Evolutionary conservation across 2,113 vertebrate species (phyloP), one percentile per base, ranked within the genome.

Genomic region (Oceanodroma tethys): DNA sequence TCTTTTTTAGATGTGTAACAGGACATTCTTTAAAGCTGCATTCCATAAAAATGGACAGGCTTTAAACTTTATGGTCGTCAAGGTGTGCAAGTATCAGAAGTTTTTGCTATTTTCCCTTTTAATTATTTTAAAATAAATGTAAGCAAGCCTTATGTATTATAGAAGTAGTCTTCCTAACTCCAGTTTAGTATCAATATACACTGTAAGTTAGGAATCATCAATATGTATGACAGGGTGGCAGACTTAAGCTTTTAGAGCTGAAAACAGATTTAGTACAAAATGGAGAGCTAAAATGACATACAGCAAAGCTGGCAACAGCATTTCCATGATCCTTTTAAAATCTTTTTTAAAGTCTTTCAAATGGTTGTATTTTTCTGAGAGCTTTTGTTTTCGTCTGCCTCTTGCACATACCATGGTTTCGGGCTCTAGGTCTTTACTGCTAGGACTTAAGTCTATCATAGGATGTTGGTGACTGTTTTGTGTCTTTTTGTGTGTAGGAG

Each of bases 351-450:
- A n/a, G 29, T 36, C 34, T 93, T 79, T 55, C 16, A 38, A 56
- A 72, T n/a, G 9, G 4, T 84, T 66, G 6, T 45, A 3, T 81
- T 63, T 90, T 76, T 63, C 17, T 81, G 59, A 47, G 30, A 27
- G 25, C 17, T 86, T 25, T 55, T 53, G 8, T 55, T 84, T 84
- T 48, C 38, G 90, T 75, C 30, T 74, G 27, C 16, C 14, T 81
- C 9, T 9, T 48, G 21, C 1, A 0, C 8, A 15, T 38, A 21
- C 29, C 19, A 1, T 65, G 30, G 2, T 43, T 91, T 75, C 47
- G 82, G 45, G 25, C 8, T 90, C 20, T 34, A 84, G 20, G 13
- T 52, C 13, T 53, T 85, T 86, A 58, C 20, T 62, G 16, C 13
- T 48, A 23, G 42, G 32, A 16, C 32, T 55, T 36, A 36, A 75